Evolutionary conservation across 1,140 invertebrate genomes (phyloP).

Genomic region (Drosophila pruinosa): DNA sequence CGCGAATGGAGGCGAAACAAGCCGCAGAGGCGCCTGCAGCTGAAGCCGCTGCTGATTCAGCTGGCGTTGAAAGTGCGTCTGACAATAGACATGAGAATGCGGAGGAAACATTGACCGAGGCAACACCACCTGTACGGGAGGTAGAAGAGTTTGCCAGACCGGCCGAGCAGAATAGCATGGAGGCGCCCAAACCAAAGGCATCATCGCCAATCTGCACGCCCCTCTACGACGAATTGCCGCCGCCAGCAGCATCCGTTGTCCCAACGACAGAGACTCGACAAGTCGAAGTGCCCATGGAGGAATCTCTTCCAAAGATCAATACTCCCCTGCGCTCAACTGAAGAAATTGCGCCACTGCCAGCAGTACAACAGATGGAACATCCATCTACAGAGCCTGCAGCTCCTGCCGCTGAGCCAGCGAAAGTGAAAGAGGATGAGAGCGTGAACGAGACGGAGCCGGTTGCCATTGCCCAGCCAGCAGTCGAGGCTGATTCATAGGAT

Average conservation of each 20-base stretch:
- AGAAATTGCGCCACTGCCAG: slow-evolving; percentile 22
- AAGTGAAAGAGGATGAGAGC: background rate
- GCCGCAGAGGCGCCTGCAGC: slow-evolving; percentile 25
- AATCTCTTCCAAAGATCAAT: slow-evolving; percentile 11
- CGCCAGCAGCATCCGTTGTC: slow-evolving; percentile 32
- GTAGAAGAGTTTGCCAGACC: slow-evolving; percentile 7
- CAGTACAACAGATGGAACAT: background rate
- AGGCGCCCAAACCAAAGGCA: slow-evolving; percentile 24
- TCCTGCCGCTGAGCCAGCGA: background rate
- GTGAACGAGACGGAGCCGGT: slow-evolving; percentile 3
- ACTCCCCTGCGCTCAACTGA: background rate
- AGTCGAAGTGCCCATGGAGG: background rate
- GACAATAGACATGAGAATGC: background rate
- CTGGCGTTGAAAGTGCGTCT: background rate
- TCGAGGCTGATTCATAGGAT: slow-evolving; percentile 38
- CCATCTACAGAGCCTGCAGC: slow-evolving; percentile 6
- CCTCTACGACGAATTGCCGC: slow-evolving; percentile 70
- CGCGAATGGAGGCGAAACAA: slow-evolving; percentile 57
- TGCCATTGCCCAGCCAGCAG: slow-evolving; percentile 16
- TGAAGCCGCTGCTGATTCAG: slow-evolving; percentile 2
- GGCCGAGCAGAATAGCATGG: slow-evolving; percentile 19
- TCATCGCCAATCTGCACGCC: slow-evolving; percentile 63
- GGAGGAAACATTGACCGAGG: background rate
- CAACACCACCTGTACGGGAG: background rate
- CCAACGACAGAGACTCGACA: slow-evolving; percentile 17